A percentile compares a stretch with the other conserved stretches of the same genome.
These are phyloP conservation scores for Shargacucullia verbasci DNA, from an alignment of 2,888 invertebrate genomes.

Conservation along the genomic window DNA sequence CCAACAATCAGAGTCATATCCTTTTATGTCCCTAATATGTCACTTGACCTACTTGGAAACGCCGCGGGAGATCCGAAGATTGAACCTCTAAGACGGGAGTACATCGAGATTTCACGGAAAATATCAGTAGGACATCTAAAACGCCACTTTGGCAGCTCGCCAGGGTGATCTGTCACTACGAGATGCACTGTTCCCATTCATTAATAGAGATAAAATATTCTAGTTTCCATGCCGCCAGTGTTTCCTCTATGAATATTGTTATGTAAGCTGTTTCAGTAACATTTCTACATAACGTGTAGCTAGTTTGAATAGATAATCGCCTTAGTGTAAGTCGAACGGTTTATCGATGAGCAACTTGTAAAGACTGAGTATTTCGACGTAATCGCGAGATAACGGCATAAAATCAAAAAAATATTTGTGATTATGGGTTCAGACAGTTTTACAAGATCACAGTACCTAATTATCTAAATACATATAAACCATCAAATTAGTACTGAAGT, in stretches of 20 bases:
- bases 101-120: slow-evolving; percentile 14
- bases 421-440: too few relatives aligned
- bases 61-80: slow-evolving; percentile 33
- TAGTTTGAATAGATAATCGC: too few relatives aligned
- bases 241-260: slow-evolving; percentile 8
- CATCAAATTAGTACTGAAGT: too few relatives aligned
- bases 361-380: too few relatives aligned
- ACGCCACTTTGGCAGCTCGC: slow-evolving; percentile 41
- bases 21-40: slow-evolving; percentile 26
- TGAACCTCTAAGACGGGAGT: neutral
- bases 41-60: slow-evolving; percentile 44
- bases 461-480: too few relatives aligned
- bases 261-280: neutral
- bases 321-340: too few relatives aligned
- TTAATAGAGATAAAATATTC: slow-evolving; percentile 41
- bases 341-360: too few relatives aligned
- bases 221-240: slow-evolving; percentile 20
- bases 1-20: slow-evolving; percentile 29
- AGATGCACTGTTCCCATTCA: slow-evolving; percentile 44
- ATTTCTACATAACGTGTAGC: too few relatives aligned
- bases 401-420: too few relatives aligned
- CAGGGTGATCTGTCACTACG: slow-evolving; percentile 39
- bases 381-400: too few relatives aligned
- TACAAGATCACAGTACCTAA: too few relatives aligned
- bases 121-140: slow-evolving; percentile 19